phyloP scores from a whole-genome alignment of 2,113 vertebrate species.

The Plecturocebus donacophilus region DNA sequence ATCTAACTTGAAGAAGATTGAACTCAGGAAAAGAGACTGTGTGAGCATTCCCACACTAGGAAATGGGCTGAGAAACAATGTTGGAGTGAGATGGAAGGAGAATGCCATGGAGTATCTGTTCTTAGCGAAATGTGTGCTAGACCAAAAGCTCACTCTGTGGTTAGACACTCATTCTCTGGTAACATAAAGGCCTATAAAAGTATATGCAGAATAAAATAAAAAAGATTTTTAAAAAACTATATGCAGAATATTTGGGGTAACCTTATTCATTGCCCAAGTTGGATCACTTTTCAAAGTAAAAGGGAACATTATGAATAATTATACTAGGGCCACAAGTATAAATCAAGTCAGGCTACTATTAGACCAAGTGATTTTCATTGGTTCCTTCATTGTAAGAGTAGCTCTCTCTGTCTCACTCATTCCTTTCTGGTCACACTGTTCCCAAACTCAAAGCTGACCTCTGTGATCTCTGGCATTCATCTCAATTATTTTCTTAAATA shows the following conservation, averaged over 20 bases:
- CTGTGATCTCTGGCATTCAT: neutral
- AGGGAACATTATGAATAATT: neutral
- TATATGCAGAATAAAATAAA: neutral
- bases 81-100: neutral
- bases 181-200: neutral
- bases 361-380: neutral
- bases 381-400: neutral
- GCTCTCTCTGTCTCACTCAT: neutral
- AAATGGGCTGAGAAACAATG: neutral
- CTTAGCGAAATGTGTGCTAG: neutral
- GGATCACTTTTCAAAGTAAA: neutral
- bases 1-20: neutral
- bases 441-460: neutral
- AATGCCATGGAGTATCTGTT: neutral
- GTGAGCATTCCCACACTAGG: neutral
- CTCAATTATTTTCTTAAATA: constrained; percentile 4
- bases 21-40: neutral
- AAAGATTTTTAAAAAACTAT: neutral
- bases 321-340: neutral
- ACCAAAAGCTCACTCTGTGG: neutral
- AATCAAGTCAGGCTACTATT: neutral
- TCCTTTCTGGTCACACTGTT: neutral
- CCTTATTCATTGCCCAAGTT: neutral
- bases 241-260: neutral
- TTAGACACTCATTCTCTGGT: neutral